These are phyloP conservation scores for Pelecanus crispus DNA, from an alignment of 2,113 vertebrate genomes.

Conservation along the genomic window DNA sequence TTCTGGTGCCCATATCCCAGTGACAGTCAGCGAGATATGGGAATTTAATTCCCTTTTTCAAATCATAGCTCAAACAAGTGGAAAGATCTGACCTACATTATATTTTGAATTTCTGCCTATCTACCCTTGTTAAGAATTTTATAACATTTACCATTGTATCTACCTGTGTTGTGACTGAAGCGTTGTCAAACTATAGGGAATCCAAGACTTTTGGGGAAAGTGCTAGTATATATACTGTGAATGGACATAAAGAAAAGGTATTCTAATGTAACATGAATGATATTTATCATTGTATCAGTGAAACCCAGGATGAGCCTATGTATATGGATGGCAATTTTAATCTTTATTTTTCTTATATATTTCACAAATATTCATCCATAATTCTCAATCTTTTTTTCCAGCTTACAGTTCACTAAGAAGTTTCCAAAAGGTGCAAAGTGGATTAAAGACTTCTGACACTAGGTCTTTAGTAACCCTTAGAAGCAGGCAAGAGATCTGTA, in stretches of 20 bases:
- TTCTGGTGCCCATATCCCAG: background rate
- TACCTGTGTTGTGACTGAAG: background rate
- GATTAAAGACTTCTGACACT: background rate
- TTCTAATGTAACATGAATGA: background rate
- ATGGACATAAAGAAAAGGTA: background rate
- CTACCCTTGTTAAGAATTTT: background rate
- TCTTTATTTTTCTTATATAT: background rate
- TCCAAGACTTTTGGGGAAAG: background rate
- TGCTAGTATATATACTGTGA: background rate
- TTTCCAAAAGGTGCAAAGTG: background rate
- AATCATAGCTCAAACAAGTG: background rate
- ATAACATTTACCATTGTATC: background rate
- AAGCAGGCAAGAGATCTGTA: background rate
- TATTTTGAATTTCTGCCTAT: background rate
- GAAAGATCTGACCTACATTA: background rate
- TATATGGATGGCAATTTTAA: background rate
- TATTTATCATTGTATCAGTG: background rate
- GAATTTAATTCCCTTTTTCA: conserved; percentile 13
- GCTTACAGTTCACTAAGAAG: background rate
- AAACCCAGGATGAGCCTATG: background rate
- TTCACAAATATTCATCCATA: background rate
- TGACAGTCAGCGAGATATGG: background rate
- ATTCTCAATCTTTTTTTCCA: background rate
- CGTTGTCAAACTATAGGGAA: background rate
- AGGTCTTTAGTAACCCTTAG: background rate